Percentiles rank a stretch among this genome's conserved stretches.
phyloP scores from a whole-genome alignment of 2,888 invertebrate genomes.

The Lasioglossum vierecki region DNA sequence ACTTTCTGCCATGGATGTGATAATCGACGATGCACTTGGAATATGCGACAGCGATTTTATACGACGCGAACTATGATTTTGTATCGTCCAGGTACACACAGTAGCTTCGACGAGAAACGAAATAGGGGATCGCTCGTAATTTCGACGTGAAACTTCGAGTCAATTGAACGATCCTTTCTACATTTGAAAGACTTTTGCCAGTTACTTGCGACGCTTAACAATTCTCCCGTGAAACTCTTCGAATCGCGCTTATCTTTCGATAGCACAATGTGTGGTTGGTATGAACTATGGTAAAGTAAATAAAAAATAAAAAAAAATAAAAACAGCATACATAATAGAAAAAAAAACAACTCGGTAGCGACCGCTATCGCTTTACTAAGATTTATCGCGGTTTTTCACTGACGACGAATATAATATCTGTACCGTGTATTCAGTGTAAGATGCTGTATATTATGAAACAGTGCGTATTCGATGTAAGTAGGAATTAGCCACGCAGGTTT shows the following conservation, averaged over 20 bases:
- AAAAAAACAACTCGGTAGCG: constrained; percentile 16
- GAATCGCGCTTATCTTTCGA: constrained; percentile 24
- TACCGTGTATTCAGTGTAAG: constrained; percentile 37
- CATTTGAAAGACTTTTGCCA: neutral
- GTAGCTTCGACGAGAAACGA: neutral
- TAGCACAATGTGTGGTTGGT: constrained; percentile 39
- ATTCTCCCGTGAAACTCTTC: neutral
- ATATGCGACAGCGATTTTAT: constrained; percentile 1
- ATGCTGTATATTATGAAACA: constrained; percentile 46
- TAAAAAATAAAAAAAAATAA: neutral
- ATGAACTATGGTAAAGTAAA: constrained; percentile 28
- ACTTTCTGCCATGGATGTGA: neutral
- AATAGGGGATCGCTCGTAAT: neutral
- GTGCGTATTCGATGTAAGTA: constrained; percentile 51
- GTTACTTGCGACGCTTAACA: constrained; percentile 1
- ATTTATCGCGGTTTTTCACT: constrained; percentile 35
- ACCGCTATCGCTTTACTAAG: constrained; percentile 28
- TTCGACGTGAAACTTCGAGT: neutral
- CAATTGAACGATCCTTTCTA: neutral
- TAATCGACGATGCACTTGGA: constrained; percentile 4
- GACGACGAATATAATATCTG: constrained; percentile 30
- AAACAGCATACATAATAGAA: neutral
- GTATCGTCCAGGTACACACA: neutral
- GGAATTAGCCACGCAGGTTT: constrained; percentile 44
- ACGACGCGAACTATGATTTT: constrained; percentile 11